Evolutionary conservation across 2,797 vertebrate species (phyloP).

Genomic region (Poeciliopsis turneri): DNA sequence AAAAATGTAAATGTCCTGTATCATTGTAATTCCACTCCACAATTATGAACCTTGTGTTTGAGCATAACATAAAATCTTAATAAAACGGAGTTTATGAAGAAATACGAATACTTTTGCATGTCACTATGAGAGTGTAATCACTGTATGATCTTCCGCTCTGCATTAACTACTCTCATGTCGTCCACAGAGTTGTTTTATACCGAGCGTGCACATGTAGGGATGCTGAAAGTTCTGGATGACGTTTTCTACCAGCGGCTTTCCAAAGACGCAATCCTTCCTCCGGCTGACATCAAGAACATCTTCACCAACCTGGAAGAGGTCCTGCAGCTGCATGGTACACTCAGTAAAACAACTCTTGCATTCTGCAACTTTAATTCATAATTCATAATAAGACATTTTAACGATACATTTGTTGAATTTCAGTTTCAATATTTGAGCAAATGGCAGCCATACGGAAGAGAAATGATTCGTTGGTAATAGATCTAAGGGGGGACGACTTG

Average conservation of each 20-base stretch:
- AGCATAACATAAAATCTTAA: neutral
- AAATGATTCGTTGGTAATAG: constrained; percentile 92
- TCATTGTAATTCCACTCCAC: neutral
- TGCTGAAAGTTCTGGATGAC: constrained; percentile 89
- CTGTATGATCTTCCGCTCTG: neutral
- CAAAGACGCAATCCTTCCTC: constrained; percentile 87
- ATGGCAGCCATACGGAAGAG: constrained; percentile 90
- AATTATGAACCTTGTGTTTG: neutral
- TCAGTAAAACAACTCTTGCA: neutral
- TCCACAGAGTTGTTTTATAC: constrained; percentile 90
- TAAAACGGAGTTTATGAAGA: neutral
- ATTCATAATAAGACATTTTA: neutral
- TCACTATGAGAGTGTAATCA: neutral
- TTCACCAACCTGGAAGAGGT: constrained; percentile 94
- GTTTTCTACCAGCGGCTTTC: constrained; percentile 92
- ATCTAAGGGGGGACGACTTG: constrained; percentile 93
- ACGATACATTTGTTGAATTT: constrained; percentile 37
- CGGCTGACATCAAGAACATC: constrained; percentile 88
- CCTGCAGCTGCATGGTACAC: constrained; percentile 88
- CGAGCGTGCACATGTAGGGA: constrained; percentile 91
- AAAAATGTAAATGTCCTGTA: neutral
- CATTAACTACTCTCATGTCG: constrained; percentile 9
- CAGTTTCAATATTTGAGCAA: constrained; percentile 90
- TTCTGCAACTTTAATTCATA: neutral
- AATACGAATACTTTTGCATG: neutral